Base-by-base conservation (phyloP, 2,113 vertebrate species). In the Rhagologus leucostigma region DNA sequence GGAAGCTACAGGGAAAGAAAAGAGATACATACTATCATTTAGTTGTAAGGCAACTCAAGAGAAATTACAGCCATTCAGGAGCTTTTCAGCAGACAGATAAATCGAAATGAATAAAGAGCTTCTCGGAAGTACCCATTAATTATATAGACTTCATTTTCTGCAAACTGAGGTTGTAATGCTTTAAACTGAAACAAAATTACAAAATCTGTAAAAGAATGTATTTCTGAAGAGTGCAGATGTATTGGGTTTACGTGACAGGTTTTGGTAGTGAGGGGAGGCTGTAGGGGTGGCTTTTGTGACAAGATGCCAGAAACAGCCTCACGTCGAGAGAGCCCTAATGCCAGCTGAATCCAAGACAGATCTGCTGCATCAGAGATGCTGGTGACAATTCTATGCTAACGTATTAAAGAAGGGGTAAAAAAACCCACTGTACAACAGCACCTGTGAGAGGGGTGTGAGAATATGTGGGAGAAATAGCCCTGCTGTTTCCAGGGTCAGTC, bases 221-320 rank as follows among this genome's bases (percentile, higher is more conserved):
- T 56, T 87, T 78, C 1, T 1, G 63, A 90, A 90, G 7, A 93
- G 22, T 7, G 27, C 7, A 4, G 6, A 49, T 37, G 6, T 47
- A 44, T 8, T 37, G 1, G 2, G 42, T 55, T 71, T 85, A 78
- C 0, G 0, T 19, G 29, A 17, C 29, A 90, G 20, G 35, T 42
- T 86, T 37, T 59, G 11, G 17, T n/a, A 60, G 57, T 0, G 0
- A 13, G 9, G 6, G 10, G 15, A 63, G 6, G n/a, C 10, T 68
- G 41, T 6, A 73, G 9, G 14, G 6, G 18, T 46, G 33, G 27
- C 50, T 89, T 87, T 19, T 23, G 10, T 52, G 24, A 90, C 30
- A 76, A 76, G 41, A 56, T 56, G 26, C 7, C 47, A 83, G 52
- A 55, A 83, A 35, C 35, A 59, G 22, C 10, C 14, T 16, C 1